phyloP scores from a whole-genome alignment of 2,113 vertebrate species.

The Pholis gunnellus region DNA sequence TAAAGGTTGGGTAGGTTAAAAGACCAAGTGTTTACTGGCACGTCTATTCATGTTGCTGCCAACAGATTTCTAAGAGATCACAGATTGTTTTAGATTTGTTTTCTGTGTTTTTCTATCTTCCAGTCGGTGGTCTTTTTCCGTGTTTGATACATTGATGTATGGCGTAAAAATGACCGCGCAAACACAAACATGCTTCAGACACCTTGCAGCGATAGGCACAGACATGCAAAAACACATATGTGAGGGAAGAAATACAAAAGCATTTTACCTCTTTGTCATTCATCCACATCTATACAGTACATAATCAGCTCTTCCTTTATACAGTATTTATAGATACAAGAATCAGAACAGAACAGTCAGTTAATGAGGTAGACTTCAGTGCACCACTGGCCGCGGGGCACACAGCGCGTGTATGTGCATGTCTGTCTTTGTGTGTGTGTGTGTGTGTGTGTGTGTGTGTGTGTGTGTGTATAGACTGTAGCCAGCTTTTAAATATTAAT shows the following conservation, averaged over 20 bases:
- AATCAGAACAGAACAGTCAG: conserved; percentile 58
- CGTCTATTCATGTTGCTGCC: conserved; percentile 22
- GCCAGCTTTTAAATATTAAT: conserved; percentile 84
- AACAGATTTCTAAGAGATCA: not conserved
- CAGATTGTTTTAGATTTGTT: not conserved
- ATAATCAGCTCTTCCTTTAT: conserved; percentile 56
- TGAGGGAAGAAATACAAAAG: not conserved
- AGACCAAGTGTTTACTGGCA: not conserved
- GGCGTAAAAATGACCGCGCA: not conserved
- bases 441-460: conserved; percentile 37
- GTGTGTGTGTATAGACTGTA: conserved; percentile 62
- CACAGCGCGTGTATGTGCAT: conserved; percentile 20
- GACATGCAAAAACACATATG: not conserved
- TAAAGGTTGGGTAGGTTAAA: conserved; percentile 5
- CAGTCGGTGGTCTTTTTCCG: not conserved
- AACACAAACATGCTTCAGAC: not conserved
- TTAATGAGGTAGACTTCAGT: conserved; percentile 78
- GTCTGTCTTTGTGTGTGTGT: conserved; percentile 13
- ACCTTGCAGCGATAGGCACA: not conserved
- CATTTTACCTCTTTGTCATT: not conserved
- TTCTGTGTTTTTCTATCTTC: not conserved
- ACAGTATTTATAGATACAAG: conserved; percentile 69
- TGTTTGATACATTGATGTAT: not conserved
- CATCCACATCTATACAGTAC: conserved; percentile 27
- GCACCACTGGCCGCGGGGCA: conserved; percentile 68